These are phyloP conservation scores for Neolamprologus hecqui DNA, from an alignment of 2,113 vertebrate genomes.

Conservation along the genomic window DNA sequence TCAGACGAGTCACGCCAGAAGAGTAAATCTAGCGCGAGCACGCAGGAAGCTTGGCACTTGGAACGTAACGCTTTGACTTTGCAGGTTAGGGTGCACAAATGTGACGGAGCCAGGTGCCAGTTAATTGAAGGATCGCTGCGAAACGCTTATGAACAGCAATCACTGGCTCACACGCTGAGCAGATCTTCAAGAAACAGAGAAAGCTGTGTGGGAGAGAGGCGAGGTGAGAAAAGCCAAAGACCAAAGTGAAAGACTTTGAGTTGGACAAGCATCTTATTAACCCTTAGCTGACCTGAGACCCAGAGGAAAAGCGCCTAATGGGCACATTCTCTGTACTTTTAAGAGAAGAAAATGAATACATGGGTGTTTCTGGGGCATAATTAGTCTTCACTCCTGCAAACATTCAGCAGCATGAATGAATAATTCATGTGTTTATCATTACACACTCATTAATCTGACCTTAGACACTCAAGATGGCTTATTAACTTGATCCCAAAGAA, in stretches of 20 bases:
- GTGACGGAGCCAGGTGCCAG: slow-evolving; percentile 22
- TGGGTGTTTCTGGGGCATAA: background rate
- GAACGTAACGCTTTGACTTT: background rate
- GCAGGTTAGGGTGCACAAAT: background rate
- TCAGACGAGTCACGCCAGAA: background rate
- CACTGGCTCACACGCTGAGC: background rate
- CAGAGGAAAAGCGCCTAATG: background rate
- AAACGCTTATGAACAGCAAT: background rate
- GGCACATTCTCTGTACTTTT: background rate
- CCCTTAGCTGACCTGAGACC: background rate
- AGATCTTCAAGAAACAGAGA: background rate
- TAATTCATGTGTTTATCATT: slow-evolving; percentile 35
- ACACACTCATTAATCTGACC: slow-evolving; percentile 21
- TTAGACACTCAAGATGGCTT: background rate
- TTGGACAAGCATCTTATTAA: background rate
- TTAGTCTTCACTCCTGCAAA: background rate
- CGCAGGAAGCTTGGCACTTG: background rate
- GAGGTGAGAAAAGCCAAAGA: background rate
- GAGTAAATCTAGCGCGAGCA: background rate
- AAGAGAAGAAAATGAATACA: background rate
- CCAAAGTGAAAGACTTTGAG: background rate
- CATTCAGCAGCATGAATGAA: background rate
- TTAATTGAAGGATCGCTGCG: background rate
- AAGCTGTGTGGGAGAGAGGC: background rate
- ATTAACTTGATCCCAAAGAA: background rate